Evolutionary conservation across 2,113 vertebrate genomes (phyloP).

Genomic region (Tachysurus vachellii): DNA sequence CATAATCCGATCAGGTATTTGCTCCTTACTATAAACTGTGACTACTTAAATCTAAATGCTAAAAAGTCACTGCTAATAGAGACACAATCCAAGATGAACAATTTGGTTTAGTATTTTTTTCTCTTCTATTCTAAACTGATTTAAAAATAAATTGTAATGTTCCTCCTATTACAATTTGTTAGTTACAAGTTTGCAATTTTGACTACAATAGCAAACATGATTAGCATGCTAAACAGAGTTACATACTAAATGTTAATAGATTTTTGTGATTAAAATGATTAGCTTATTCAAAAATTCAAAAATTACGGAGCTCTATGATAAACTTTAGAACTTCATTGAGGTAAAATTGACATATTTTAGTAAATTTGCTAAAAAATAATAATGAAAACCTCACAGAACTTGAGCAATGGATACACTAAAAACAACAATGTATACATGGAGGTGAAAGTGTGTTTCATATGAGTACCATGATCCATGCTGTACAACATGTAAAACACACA

Average conservation of each 20-base stretch:
- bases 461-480: not conserved
- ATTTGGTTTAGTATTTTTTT: not conserved
- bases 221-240: not conserved
- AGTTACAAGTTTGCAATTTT: not conserved
- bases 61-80: not conserved
- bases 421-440: not conserved
- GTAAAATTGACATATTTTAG: not conserved
- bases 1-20: not conserved
- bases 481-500: slow-evolving; percentile 5
- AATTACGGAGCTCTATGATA: not conserved
- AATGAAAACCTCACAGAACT: not conserved
- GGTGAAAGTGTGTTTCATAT: not conserved
- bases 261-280: not conserved
- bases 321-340: not conserved
- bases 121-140: too few species aligned
- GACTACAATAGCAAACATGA: not conserved
- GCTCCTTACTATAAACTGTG: not conserved
- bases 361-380: not conserved
- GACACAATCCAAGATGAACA: not conserved
- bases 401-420: not conserved
- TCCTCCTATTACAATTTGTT: too few species aligned
- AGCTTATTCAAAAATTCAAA: not conserved
- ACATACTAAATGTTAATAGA: not conserved
- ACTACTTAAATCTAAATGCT: not conserved
- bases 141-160: not conserved